Evolutionary conservation across 2,113 vertebrate genomes (phyloP), one percentile per base, ranked within the genome.

Genomic region (Strix uralensis): DNA sequence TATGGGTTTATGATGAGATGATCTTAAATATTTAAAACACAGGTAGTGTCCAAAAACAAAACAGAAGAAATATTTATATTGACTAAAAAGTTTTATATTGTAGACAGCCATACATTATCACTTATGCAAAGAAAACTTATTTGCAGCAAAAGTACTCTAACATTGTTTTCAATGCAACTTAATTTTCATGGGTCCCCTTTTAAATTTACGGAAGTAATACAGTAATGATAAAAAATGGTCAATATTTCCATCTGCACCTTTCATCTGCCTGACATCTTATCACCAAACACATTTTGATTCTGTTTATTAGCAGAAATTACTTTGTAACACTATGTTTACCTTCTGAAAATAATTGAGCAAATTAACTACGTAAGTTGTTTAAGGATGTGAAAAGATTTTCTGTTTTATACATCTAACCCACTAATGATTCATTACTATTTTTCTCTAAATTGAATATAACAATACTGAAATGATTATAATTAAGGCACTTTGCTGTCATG

Each of bases 101-200:
- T 40, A 93, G 40, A 66, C 19, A 80, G 55, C 7, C 92, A 89
- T 15, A 87, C 44, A 88, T 89, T 86, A 96, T 58, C 34, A 91
- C 89, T 93, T 30, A 69, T 19, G 78, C 17, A 94, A 82, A 96
- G 70, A 73, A 46, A 96, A 81, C 12, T n/a, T 71, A 83, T 93
- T 85, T 85, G 71, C 34, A 92, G 95, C 92, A 95, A 97, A 98
- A 98, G 94, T 78, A 95, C 77, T 97, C 69, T 95, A 91, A 98
- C 59, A 81, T 52, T 96, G 57, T 23, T 94, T 94, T 84, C 44
- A 75, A 54, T 44, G 81, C 36, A 97, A 71, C 17, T 38, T 26
- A 74, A 89, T 80, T 71, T 36, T 92, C 27, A 65, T 15, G 25
- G 83, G 19, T 40, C 29, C 15, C 20, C 54, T 90, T 52, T 59